Evolutionary conservation across 2,113 vertebrate genomes (phyloP).

Genomic region (Phaetusa simplex): DNA sequence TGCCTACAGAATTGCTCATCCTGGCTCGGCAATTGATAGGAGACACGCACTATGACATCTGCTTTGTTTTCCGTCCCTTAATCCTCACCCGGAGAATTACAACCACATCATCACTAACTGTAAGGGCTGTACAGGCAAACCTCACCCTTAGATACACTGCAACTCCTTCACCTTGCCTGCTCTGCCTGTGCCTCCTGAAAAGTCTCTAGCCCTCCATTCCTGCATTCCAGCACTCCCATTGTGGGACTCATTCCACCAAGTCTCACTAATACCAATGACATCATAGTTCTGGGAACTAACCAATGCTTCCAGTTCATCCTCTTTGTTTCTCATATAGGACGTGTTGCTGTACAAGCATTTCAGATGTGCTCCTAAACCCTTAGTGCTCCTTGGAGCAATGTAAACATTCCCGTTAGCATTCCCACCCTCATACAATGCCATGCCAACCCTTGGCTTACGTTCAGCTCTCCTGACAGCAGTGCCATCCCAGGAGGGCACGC

Average conservation of each 20-base stretch:
- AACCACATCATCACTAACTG: background rate
- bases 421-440: background rate
- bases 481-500: background rate
- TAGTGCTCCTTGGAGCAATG: background rate
- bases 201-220: background rate
- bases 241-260: background rate
- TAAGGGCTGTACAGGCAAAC: background rate
- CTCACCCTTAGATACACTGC: background rate
- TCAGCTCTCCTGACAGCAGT: background rate
- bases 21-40: background rate
- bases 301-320: background rate
- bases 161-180: background rate
- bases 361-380: background rate
- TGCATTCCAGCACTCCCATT: too few relatives aligned
- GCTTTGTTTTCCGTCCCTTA: background rate
- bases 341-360: background rate
- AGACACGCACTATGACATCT: background rate
- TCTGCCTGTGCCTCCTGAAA: background rate
- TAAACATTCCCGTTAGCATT: background rate
- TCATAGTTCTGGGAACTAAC: background rate
- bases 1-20: background rate
- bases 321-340: accelerated
- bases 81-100: background rate
- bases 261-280: background rate
- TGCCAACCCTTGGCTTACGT: background rate